Evolutionary conservation across 2,797 vertebrate species (phyloP).

Genomic region (Tenualosa thibaudeaui): DNA sequence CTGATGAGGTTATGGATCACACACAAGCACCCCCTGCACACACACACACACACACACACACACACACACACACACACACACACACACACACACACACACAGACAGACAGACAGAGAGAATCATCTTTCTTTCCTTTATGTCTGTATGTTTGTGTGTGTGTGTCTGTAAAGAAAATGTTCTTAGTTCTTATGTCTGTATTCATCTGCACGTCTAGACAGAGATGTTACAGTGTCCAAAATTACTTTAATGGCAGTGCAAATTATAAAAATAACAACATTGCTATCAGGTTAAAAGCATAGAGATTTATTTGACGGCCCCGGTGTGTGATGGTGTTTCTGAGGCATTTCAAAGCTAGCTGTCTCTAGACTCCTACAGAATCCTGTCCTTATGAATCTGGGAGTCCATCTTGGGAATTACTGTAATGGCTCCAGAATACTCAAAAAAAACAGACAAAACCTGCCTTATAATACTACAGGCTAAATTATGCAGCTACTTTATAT

Average conservation of each 20-base stretch:
- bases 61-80: slow-evolving; percentile 37
- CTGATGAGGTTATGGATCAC: slow-evolving; percentile 61
- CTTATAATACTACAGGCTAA: not conserved
- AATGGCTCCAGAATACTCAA: not conserved
- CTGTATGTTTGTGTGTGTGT: too few species aligned
- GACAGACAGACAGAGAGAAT: slow-evolving; percentile 50
- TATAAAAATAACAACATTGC: not conserved
- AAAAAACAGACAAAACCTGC: not conserved
- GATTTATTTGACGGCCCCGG: not conserved
- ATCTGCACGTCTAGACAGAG: not conserved
- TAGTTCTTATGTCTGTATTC: too few species aligned
- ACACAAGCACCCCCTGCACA: slow-evolving; percentile 39
- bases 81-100: not conserved
- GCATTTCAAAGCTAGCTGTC: not conserved
- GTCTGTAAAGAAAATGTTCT: too few species aligned
- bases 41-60: not conserved
- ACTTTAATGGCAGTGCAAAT: not conserved
- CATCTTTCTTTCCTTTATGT: slow-evolving; percentile 58
- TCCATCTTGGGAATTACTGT: not conserved
- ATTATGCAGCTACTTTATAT: not conserved
- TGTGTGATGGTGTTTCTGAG: not conserved
- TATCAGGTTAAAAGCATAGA: not conserved
- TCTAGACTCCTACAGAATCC: not conserved
- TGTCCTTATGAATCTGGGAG: not conserved
- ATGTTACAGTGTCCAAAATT: not conserved